A percentile compares a stretch with the other conserved stretches of the same genome.
phyloP scores from a whole-genome alignment of 2,888 invertebrate genomes.

The Empis stercorea region DNA sequence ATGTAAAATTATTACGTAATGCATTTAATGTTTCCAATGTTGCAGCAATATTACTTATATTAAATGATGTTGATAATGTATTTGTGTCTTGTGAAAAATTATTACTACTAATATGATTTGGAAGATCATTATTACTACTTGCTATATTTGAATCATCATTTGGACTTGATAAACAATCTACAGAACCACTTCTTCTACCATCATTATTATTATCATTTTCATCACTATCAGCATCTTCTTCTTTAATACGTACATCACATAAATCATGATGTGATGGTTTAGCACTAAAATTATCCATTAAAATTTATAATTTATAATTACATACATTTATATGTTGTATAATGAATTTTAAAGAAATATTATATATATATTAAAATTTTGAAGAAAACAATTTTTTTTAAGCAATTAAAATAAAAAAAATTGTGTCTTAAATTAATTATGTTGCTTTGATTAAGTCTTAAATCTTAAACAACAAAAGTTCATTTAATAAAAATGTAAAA shows the following conservation, averaged over 20 bases:
- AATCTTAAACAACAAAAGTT: too few species aligned
- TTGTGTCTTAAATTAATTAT: too few species aligned
- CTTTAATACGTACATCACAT: slow-evolving; percentile 7
- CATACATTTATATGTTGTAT: too few species aligned
- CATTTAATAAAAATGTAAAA: too few species aligned
- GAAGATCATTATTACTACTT: slow-evolving; percentile 4
- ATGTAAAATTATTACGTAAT: slow-evolving; percentile 19
- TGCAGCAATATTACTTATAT: slow-evolving; percentile 34
- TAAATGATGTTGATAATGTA: slow-evolving; percentile 19
- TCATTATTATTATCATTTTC: slow-evolving; percentile 8
- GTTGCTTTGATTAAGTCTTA: too few species aligned
- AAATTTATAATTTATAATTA: too few species aligned
- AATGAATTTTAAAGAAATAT: too few species aligned
- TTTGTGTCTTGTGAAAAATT: slow-evolving; percentile 20
- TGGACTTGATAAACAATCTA: slow-evolving; percentile 12
- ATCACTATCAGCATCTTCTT: not conserved
- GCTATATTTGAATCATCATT: slow-evolving; percentile 13
- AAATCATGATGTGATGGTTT: not conserved
- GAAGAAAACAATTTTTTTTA: too few species aligned
- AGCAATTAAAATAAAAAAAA: too few species aligned
- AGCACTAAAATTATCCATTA: not conserved
- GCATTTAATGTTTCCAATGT: slow-evolving; percentile 34
- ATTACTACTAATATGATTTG: slow-evolving; percentile 14
- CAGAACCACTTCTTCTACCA: slow-evolving; percentile 13
- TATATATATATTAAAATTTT: too few species aligned